Percentiles rank a stretch among this genome's conserved stretches.
These are phyloP conservation scores for Notothenia coriiceps DNA, from an alignment of 2,113 vertebrate genomes.

Conservation along the genomic window DNA sequence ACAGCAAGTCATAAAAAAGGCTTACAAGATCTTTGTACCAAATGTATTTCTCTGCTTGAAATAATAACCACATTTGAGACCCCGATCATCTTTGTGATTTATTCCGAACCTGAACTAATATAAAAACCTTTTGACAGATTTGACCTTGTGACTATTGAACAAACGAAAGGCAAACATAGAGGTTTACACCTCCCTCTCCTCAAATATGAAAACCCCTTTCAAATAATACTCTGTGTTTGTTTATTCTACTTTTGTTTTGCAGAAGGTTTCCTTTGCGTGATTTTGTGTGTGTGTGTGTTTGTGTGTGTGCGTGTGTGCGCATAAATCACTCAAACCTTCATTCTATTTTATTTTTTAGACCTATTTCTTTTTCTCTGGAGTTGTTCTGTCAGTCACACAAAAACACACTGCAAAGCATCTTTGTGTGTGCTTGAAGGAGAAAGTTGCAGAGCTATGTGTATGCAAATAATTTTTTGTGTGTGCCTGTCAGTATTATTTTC, in stretches of 20 bases:
- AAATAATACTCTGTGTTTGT: neutral
- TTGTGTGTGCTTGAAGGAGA: neutral
- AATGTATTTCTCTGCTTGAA: neutral
- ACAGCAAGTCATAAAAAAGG: too few species aligned
- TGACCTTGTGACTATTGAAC: neutral
- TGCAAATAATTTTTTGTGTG: slow-evolving; percentile 3
- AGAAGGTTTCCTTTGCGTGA: slow-evolving; percentile 3
- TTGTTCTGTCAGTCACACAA: slow-evolving; percentile 52
- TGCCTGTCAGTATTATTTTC: slow-evolving; percentile 41
- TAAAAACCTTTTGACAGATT: neutral
- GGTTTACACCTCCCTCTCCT: neutral
- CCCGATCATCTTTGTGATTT: too few species aligned
- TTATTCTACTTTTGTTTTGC: slow-evolving; percentile 13
- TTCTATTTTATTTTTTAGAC: slow-evolving; percentile 42
- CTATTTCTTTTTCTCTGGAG: slow-evolving; percentile 48
- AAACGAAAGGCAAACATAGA: neutral
- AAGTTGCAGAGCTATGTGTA: neutral
- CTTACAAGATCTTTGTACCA: neutral
- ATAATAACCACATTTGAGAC: neutral
- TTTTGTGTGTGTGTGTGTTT: slow-evolving; percentile 2
- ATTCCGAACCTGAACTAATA: neutral
- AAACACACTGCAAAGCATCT: too few species aligned
- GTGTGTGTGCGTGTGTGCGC: slow-evolving; percentile 23
- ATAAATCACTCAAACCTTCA: slow-evolving; percentile 39
- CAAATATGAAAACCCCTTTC: slow-evolving; percentile 1